A percentile compares a stretch with the other conserved stretches of the same genome.
phyloP scores from a whole-genome alignment of 2,888 invertebrate genomes.

The Spialia ferax region DNA sequence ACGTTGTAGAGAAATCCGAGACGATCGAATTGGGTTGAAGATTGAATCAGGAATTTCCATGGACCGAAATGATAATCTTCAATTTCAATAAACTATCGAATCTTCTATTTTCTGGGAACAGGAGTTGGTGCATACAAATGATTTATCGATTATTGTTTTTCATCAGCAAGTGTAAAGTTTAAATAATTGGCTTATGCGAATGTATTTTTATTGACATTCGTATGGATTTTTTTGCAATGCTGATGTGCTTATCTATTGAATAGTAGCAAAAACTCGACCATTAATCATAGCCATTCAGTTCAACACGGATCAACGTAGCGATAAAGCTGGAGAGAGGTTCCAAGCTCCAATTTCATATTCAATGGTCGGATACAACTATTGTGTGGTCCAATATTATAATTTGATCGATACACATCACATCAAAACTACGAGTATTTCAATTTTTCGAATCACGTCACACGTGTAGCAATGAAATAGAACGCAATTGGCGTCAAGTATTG shows the following conservation, averaged over 20 bases:
- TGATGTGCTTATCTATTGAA: slow-evolving; percentile 24
- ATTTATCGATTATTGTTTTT: too few relatives aligned
- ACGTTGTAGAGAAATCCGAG: too few relatives aligned
- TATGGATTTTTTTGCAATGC: not conserved
- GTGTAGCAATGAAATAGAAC: not conserved
- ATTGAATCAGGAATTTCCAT: too few relatives aligned
- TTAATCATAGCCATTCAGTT: slow-evolving; percentile 23
- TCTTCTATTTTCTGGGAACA: too few relatives aligned
- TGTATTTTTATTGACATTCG: not conserved
- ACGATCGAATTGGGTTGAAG: too few relatives aligned
- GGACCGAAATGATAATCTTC: too few relatives aligned
- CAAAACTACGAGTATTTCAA: not conserved
- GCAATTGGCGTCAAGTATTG: not conserved
- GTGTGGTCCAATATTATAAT: not conserved
- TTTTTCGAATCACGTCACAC: too few relatives aligned
- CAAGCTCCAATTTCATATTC: slow-evolving; percentile 1
- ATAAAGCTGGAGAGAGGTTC: not conserved
- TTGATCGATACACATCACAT: not conserved
- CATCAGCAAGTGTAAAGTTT: not conserved
- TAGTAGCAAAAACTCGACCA: slow-evolving; percentile 16
- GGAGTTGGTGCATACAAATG: too few relatives aligned
- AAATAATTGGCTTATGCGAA: slow-evolving; percentile 1
- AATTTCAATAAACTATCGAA: too few relatives aligned
- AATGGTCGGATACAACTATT: not conserved
- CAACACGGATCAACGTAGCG: slow-evolving; percentile 3